Base-by-base conservation (phyloP, 2,888 invertebrate genomes). In the Ganaspis brasiliensis region DNA sequence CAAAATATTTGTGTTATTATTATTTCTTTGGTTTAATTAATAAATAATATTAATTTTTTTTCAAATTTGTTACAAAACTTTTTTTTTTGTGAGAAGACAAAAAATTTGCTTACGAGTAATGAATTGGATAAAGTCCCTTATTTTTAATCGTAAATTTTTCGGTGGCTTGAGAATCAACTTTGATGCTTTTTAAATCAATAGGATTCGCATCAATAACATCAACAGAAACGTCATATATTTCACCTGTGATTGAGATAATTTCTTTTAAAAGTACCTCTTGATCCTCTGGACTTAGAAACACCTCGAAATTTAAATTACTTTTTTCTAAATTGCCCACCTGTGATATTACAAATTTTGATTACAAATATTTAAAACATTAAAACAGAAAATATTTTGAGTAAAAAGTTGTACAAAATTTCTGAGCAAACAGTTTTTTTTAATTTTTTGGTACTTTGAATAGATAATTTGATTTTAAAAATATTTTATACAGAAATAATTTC, bases 211-310 rank as follows among this genome's bases (percentile, higher is more conserved):
- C 89, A 14, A 92, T 91, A 75, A 93, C 92, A 83, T 94, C 93
- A 8, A 95, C 90, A 85, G 91, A 91, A 4, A 95, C 93, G 82
- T 94, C 94, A 73, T 94, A 94, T 71, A 94, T 93, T 89, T 95
- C 94, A 0, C 93, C 94, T 0, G 92, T 92, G 16, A 94, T 81
- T 57, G 80, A 85, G 31, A 94, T 82, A 3, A 85, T 87, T 16
- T 93, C 93, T 4, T 90, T 89, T 6, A 92, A 79, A 90, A 94
- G 91, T 0, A 93, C 92, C 1, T 93, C 92, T 19, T 89, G 91
- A 10, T 92, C 92, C 79, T 92, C 89, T n/a, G 90, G 93, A 79
- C 93, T 91, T 91, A 94, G 82, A 63, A 87, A 87, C 31, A 90
- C 81, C 10, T 85, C 78, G 19, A 89, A 83, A 14, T 2, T 76